These are phyloP conservation scores for Neodiprion fabricii DNA, from an alignment of 1,140 invertebrate species.

Conservation along the genomic window DNA sequence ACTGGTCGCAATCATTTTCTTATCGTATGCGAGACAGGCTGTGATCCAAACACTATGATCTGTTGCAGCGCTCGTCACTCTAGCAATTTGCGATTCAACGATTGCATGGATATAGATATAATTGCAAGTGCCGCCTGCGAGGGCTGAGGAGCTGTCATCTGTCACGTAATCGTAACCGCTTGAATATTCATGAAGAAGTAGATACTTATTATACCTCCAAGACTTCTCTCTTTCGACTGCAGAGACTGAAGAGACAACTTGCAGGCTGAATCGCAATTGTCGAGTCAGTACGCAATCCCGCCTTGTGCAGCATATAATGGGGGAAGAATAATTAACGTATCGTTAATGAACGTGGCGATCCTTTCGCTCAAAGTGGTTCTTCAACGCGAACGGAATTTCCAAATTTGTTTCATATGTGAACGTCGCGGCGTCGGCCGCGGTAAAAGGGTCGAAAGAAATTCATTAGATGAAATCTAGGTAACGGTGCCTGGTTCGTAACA, in stretches of 20 bases:
- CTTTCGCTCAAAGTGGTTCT: too few relatives aligned
- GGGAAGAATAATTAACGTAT: too few relatives aligned
- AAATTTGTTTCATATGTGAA: too few relatives aligned
- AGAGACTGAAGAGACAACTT: neutral
- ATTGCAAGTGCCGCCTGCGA: neutral
- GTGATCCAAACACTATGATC: neutral
- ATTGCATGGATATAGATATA: neutral
- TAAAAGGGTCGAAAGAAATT: too few relatives aligned
- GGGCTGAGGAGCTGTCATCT: neutral
- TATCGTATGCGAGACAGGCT: neutral
- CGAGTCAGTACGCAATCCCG: neutral
- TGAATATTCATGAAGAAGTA: conserved; percentile 1
- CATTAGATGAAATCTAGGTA: neutral
- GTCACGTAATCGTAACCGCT: neutral
- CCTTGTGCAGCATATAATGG: too few relatives aligned
- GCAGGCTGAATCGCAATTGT: conserved; percentile 1
- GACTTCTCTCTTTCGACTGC: too few relatives aligned
- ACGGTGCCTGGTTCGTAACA: neutral
- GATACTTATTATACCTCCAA: neutral
- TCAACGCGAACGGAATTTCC: too few relatives aligned
- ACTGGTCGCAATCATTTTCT: too few relatives aligned
- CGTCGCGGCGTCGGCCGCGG: too few relatives aligned
- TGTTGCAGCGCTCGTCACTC: neutral
- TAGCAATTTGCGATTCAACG: conserved; percentile 5
- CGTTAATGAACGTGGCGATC: too few relatives aligned